Evolutionary conservation across 1,140 invertebrate species (phyloP).

Genomic region (Holotrichia oblita): DNA sequence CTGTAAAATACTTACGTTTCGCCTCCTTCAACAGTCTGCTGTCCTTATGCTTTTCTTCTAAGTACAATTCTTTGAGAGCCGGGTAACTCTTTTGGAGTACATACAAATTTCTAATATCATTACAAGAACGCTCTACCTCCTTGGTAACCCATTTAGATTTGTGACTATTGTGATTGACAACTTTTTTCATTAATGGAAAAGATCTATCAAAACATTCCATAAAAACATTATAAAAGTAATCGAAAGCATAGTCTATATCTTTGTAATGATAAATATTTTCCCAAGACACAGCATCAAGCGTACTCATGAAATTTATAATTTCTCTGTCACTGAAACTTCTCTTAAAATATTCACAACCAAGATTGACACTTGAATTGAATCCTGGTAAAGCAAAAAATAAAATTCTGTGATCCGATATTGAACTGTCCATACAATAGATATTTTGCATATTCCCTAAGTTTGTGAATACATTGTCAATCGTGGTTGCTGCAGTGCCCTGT

Average conservation of each 20-base stretch:
- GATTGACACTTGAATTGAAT: neutral
- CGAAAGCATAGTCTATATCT: constrained; percentile 1
- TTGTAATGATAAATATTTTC: neutral
- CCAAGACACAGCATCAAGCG: neutral
- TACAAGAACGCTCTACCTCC: neutral
- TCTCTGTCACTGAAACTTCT: neutral
- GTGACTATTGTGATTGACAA: neutral
- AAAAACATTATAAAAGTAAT: neutral
- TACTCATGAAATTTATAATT: neutral
- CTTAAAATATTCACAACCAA: constrained; percentile 7
- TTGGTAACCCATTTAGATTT: constrained; percentile 8
- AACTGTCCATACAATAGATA: neutral
- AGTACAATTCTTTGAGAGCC: constrained; percentile 1
- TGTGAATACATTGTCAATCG: constrained; percentile 23
- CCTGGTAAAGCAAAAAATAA: neutral
- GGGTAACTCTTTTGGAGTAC: constrained; percentile 6
- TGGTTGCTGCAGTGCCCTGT: neutral
- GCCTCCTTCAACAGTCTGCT: neutral
- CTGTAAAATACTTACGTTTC: neutral
- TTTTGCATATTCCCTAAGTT: neutral
- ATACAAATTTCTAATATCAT: neutral
- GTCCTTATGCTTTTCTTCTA: neutral
- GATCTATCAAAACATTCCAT: constrained; percentile 2
- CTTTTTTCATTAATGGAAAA: neutral
- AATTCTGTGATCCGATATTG: constrained; percentile 19